Evolutionary conservation across 2,797 vertebrate genomes (phyloP).

Genomic region (Betta splendens): DNA sequence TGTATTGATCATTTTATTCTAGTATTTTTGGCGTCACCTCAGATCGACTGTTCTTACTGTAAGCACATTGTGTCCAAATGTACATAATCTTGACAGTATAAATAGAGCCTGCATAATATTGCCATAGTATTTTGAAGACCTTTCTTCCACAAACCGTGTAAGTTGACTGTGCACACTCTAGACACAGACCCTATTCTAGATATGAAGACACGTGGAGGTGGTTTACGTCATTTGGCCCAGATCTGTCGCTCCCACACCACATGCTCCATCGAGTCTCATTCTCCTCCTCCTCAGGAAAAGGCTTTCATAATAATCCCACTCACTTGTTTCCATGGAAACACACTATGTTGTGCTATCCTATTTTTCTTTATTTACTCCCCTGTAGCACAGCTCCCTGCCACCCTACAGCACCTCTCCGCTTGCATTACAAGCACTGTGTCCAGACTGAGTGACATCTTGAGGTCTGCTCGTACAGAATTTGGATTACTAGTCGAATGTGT

Average conservation of each 20-base stretch:
- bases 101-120: neutral
- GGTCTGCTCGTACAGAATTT: constrained; percentile 42
- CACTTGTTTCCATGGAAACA: constrained; percentile 60
- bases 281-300: constrained; percentile 57
- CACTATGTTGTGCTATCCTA: constrained; percentile 45
- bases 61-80: too few species aligned
- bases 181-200: constrained; percentile 45
- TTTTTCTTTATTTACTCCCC: constrained; percentile 44
- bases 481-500: constrained; percentile 44
- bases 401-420: constrained; percentile 21
- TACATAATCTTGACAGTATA: neutral
- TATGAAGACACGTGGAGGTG: constrained; percentile 57
- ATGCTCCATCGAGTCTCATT: constrained; percentile 60
- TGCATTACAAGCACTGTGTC: constrained; percentile 37
- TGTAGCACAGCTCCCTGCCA: constrained; percentile 26
- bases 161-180: constrained; percentile 27
- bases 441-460: constrained; percentile 24
- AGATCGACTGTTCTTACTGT: too few species aligned
- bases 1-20: neutral
- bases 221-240: constrained; percentile 68
- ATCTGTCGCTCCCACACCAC: constrained; percentile 66
- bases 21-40: too few species aligned
- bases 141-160: constrained; percentile 16
- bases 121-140: neutral
- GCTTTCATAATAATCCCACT: constrained; percentile 62